These are phyloP conservation scores for Pteria penguin DNA, from an alignment of 2,888 invertebrate species.

Conservation along the genomic window DNA sequence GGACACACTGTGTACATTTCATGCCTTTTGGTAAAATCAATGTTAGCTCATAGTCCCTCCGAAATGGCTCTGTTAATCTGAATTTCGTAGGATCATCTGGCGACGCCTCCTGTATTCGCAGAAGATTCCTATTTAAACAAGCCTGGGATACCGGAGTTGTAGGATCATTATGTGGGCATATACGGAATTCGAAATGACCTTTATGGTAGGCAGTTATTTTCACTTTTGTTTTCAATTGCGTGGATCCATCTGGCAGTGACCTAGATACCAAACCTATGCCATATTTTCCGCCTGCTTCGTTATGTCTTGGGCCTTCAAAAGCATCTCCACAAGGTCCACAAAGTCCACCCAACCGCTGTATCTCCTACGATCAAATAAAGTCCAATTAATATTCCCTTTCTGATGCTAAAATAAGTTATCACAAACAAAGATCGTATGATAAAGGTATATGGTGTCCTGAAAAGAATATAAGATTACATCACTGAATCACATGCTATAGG, in stretches of 20 bases:
- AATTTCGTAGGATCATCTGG: constrained; percentile 38
- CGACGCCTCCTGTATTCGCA: constrained; percentile 47
- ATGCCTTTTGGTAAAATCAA: constrained; percentile 20
- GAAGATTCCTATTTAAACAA: constrained; percentile 49
- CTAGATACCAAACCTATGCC: constrained; percentile 57
- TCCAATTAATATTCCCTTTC: too few species aligned
- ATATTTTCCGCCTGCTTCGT: constrained; percentile 57
- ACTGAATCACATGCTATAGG: too few species aligned
- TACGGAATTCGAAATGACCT: constrained; percentile 57
- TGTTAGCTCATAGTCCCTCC: not conserved
- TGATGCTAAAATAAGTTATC: too few species aligned
- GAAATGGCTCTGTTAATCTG: not conserved
- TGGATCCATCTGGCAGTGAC: constrained; percentile 49
- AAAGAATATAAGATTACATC: too few species aligned
- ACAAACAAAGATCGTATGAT: too few species aligned
- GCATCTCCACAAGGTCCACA: constrained; percentile 62
- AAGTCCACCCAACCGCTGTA: constrained; percentile 40
- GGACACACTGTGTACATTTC: constrained; percentile 27
- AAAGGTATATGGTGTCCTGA: too few species aligned
- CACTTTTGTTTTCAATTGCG: constrained; percentile 45
- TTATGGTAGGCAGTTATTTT: constrained; percentile 50
- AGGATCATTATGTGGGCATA: constrained; percentile 51
- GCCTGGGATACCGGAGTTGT: constrained; percentile 44
- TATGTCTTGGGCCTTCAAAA: constrained; percentile 48
- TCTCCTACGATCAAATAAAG: too few species aligned